These are phyloP conservation scores for Periparus ater DNA, from an alignment of 2,797 vertebrate species.

Conservation along the genomic window DNA sequence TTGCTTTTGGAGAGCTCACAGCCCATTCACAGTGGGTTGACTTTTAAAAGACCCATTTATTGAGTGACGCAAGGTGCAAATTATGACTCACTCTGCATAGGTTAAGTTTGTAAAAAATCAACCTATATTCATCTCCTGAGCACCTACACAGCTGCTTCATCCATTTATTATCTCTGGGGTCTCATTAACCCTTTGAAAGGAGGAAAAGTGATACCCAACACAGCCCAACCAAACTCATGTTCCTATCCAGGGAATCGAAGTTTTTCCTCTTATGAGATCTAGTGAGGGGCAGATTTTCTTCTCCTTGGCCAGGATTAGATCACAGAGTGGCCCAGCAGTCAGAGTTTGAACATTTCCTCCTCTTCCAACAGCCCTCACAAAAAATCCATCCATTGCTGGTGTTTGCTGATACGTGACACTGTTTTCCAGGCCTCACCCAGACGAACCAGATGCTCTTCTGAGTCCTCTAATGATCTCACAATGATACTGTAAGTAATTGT, in stretches of 20 bases:
- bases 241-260: not conserved
- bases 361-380: not conserved
- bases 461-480: not conserved
- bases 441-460: not conserved
- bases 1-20: slow-evolving; percentile 5
- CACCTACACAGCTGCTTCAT: slow-evolving; percentile 62
- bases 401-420: not conserved
- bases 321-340: not conserved
- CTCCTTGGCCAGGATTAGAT: not conserved
- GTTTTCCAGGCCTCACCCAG: slow-evolving; percentile 22
- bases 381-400: not conserved
- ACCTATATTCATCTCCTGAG: slow-evolving; percentile 33
- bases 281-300: not conserved
- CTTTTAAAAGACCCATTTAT: slow-evolving; percentile 59
- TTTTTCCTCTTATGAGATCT: not conserved
- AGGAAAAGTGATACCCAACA: not conserved
- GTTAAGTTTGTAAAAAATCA: slow-evolving; percentile 46
- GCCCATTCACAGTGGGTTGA: slow-evolving; percentile 42
- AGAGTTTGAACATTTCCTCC: not conserved
- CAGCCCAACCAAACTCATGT: not conserved
- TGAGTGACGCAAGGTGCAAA: slow-evolving; percentile 44
- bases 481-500: not conserved
- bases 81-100: slow-evolving; percentile 66
- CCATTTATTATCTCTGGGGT: slow-evolving; percentile 37
- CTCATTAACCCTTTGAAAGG: slow-evolving; percentile 23